phyloP scores from a whole-genome alignment of 2,888 invertebrate genomes.

The Amblyteles armatorius region DNA sequence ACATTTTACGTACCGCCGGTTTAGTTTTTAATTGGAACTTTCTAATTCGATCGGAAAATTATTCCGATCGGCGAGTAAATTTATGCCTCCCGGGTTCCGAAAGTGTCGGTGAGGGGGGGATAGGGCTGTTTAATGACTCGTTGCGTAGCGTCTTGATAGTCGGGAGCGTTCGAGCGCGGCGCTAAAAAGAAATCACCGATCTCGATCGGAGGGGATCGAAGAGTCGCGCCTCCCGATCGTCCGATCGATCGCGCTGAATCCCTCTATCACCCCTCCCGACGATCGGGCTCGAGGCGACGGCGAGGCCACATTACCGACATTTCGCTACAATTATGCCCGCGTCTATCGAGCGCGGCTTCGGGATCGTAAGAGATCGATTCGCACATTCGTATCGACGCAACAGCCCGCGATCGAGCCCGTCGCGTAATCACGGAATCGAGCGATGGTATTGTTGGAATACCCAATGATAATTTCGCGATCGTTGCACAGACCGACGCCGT shows the following conservation, averaged over 20 bases:
- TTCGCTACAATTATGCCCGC: background rate
- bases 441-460: slow-evolving; percentile 32
- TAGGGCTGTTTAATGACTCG: slow-evolving; percentile 43
- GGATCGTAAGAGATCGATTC: slow-evolving; percentile 22
- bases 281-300: background rate
- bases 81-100: background rate
- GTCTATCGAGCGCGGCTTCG: background rate
- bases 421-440: slow-evolving; percentile 28
- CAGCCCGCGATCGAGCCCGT: slow-evolving; percentile 1
- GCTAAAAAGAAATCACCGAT: slow-evolving; percentile 64
- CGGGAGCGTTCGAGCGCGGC: slow-evolving; percentile 64
- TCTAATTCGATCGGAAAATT: slow-evolving; percentile 49
- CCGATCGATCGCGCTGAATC: slow-evolving; percentile 3
- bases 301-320: background rate
- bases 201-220: slow-evolving; percentile 3
- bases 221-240: background rate
- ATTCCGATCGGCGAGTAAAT: background rate
- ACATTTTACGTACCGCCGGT: slow-evolving; percentile 48
- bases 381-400: slow-evolving; percentile 17
- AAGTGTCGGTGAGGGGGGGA: slow-evolving; percentile 20
- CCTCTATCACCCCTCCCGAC: slow-evolving; percentile 11
- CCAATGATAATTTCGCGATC: slow-evolving; percentile 36
- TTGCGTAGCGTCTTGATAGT: slow-evolving; percentile 58
- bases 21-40: slow-evolving; percentile 47
- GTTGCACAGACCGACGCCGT: slow-evolving; percentile 47